These are phyloP conservation scores for Torymus texanus DNA, from an alignment of 2,888 invertebrate genomes.

Conservation along the genomic window DNA sequence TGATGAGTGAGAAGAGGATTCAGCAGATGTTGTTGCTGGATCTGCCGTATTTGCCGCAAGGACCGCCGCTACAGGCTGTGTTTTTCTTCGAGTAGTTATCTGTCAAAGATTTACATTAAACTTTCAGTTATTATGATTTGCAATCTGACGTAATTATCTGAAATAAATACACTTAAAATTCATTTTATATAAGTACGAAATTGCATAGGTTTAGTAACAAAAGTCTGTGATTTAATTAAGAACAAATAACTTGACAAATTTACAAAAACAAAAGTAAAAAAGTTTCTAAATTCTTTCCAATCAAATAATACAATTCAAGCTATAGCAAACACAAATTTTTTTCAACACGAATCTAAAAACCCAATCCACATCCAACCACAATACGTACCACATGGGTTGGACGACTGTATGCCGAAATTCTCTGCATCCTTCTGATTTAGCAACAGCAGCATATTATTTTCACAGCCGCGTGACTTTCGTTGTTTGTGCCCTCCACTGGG, in stretches of 20 bases:
- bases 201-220: too few species aligned
- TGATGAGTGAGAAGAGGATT: not conserved
- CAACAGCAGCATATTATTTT: conserved; percentile 57
- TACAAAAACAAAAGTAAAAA: too few species aligned
- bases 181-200: too few species aligned
- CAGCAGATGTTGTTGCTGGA: conserved; percentile 24
- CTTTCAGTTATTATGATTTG: too few species aligned
- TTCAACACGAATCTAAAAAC: too few species aligned
- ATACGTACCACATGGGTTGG: conserved; percentile 29
- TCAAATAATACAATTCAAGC: too few species aligned
- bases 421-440: conserved; percentile 61
- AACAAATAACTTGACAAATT: too few species aligned
- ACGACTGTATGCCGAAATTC: conserved; percentile 51
- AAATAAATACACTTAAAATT: conserved; percentile 8
- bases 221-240: too few species aligned
- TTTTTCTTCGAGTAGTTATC: conserved; percentile 34
- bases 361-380: too few species aligned
- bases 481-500: conserved; percentile 50
- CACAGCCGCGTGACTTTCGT: conserved; percentile 39
- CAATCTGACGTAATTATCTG: not conserved
- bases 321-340: too few species aligned
- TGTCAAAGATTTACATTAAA: not conserved
- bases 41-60: conserved; percentile 10
- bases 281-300: too few species aligned
- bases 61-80: conserved; percentile 24